Evolutionary conservation across 2,113 vertebrate genomes (phyloP).

Genomic region (Todiramphus chloris): DNA sequence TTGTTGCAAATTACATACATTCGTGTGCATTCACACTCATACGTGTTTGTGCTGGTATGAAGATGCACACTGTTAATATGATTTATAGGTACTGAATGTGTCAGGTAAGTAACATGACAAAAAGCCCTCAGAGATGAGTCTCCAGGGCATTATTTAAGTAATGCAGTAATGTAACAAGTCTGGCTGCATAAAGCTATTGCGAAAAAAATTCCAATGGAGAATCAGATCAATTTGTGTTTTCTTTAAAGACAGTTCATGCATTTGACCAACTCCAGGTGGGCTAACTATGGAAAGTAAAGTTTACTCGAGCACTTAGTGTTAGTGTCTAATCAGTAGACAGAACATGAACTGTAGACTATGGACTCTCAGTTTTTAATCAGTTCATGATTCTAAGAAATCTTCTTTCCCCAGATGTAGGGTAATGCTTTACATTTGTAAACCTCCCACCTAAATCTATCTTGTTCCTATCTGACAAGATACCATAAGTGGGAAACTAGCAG

Average conservation of each 20-base stretch:
- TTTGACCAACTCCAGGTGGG: background rate
- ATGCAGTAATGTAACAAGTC: background rate
- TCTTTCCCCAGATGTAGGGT: background rate
- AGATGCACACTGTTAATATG: background rate
- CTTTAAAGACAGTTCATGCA: background rate
- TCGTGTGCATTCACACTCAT: background rate
- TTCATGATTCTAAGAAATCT: background rate
- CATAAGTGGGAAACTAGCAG: background rate
- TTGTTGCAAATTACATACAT: background rate
- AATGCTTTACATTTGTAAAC: background rate
- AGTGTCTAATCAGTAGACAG: background rate
- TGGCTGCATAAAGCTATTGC: background rate
- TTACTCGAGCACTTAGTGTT: background rate
- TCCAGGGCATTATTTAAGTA: background rate
- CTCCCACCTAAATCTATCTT: background rate
- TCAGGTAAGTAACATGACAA: background rate
- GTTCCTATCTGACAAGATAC: background rate
- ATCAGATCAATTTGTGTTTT: background rate
- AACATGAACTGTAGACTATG: background rate
- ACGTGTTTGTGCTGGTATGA: background rate
- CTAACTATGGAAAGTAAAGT: background rate
- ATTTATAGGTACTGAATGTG: background rate
- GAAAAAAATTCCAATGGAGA: background rate
- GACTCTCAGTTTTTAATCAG: background rate
- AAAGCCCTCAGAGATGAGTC: background rate